A percentile compares a stretch with the other conserved stretches of the same genome.
phyloP scores from a whole-genome alignment of 1,140 invertebrate genomes.

The Papilio glaucus region DNA sequence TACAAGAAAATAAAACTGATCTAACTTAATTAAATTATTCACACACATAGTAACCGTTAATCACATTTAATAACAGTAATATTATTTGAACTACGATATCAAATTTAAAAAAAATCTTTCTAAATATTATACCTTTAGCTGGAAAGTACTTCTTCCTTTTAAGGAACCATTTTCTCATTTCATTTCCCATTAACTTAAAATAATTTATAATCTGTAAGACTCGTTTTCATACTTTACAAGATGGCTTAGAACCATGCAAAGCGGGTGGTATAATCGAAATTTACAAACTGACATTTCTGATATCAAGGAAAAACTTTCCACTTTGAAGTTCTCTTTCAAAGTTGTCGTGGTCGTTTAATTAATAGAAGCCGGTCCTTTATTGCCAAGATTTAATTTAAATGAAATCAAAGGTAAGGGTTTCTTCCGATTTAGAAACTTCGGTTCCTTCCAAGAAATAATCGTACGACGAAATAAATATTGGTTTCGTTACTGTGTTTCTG shows the following conservation, averaged over 20 bases:
- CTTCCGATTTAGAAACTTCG: neutral
- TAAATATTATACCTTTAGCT: too few relatives aligned
- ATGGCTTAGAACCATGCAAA: neutral
- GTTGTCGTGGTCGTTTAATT: conserved; percentile 9
- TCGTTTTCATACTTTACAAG: neutral
- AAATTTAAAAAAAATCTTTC: too few relatives aligned
- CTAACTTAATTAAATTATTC: too few relatives aligned
- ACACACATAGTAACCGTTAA: too few relatives aligned
- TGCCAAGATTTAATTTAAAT: conserved; percentile 3
- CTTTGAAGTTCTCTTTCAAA: conserved; percentile 6
- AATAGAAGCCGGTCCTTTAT: neutral
- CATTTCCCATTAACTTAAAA: too few relatives aligned
- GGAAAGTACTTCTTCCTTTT: too few relatives aligned
- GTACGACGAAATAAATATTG: too few relatives aligned
- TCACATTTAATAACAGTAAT: too few relatives aligned
- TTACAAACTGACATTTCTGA: conserved; percentile 8
- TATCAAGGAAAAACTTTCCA: conserved; percentile 1
- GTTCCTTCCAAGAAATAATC: neutral
- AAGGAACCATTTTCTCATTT: too few relatives aligned
- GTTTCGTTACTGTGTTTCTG: too few relatives aligned
- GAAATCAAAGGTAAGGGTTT: conserved; percentile 5
- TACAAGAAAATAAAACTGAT: neutral
- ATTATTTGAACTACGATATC: too few relatives aligned
- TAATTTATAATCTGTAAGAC: too few relatives aligned
- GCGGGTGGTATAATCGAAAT: neutral